phyloP scores from a whole-genome alignment of 2,113 vertebrate species.

The Psephotus haematonotus region DNA sequence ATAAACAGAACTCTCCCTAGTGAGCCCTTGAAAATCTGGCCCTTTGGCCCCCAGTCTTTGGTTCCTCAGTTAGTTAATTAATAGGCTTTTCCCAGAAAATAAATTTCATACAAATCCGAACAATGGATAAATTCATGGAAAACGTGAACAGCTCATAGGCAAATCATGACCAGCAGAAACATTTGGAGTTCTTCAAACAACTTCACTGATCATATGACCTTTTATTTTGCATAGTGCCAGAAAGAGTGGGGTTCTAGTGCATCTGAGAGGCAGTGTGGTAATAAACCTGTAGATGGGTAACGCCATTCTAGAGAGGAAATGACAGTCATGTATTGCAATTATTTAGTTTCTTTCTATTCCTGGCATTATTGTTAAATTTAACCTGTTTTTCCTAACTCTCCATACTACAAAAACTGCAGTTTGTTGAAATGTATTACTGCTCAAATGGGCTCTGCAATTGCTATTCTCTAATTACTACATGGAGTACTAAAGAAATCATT shows the following conservation, averaged over 20 bases:
- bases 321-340: background rate
- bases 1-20: slow-evolving; percentile 62
- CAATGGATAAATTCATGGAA: slow-evolving; percentile 61
- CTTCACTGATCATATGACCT: background rate
- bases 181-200: slow-evolving; percentile 6
- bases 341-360: background rate
- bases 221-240: background rate
- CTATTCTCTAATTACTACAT: background rate
- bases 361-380: background rate
- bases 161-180: background rate
- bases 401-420: background rate
- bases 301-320: background rate
- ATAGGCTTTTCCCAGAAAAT: slow-evolving; percentile 57
- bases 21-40: slow-evolving; percentile 52
- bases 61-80: slow-evolving; percentile 50
- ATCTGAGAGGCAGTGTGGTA: background rate
- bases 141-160: slow-evolving; percentile 9
- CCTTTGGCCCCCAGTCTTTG: slow-evolving; percentile 45
- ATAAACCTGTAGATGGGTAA: background rate
- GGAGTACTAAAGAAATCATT: background rate
- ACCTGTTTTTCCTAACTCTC: background rate
- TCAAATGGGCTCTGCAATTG: background rate
- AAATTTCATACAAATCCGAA: slow-evolving; percentile 40
- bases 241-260: background rate
- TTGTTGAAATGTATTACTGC: background rate